Evolutionary conservation across 2,888 invertebrate species (phyloP), one percentile per base, ranked within the genome.

Genomic region (Amphipoea lucens): DNA sequence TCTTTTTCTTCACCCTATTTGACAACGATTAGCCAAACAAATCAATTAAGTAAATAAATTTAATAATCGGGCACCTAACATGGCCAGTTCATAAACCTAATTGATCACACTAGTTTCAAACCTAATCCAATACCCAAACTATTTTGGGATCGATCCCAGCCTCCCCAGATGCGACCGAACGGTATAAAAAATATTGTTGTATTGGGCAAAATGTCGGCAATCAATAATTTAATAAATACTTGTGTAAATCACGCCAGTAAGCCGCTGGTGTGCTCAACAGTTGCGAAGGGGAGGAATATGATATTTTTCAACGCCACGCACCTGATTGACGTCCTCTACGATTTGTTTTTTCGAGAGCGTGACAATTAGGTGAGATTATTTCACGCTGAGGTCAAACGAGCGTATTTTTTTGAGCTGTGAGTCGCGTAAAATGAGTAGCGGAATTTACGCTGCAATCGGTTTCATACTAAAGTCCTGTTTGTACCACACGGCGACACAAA

Each of bases 281-380:
- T 84, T 70, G 78, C 65, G 72, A 74, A 78, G 51, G 76, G 70
- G n/a, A 66, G 77, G 82, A 85, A 85, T 89, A 89, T 89, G 76
- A 89, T 86, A 89, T 89, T 88, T 89, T 88, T 88, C 86, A 89
- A 78, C 88, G 75, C 42, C 45, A 75, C 84, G 70, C 88, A 89
- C 88, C 88, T 89, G 88, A 78, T 72, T 48, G 45, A 40, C 7
- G 23, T 0, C 40, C 75, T 79, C 48, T 89, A 88, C 89, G n/a
- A 60, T 11, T 9, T 54, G 36, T 54, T 67, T 0, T 51, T 51
- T 51, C 51, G 1, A 51, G 51, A 51, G n/a, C 11, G 57, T 60
- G 57, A 60, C n/a, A n/a, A 60, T 60, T 6, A n/a, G 11, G 57
- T n/a, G 57, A n/a, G 11, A 12, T 11, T 2, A n/a, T 36, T 36